Evolutionary conservation across 1,140 invertebrate species (phyloP).

Genomic region (Anastrepha obliqua): DNA sequence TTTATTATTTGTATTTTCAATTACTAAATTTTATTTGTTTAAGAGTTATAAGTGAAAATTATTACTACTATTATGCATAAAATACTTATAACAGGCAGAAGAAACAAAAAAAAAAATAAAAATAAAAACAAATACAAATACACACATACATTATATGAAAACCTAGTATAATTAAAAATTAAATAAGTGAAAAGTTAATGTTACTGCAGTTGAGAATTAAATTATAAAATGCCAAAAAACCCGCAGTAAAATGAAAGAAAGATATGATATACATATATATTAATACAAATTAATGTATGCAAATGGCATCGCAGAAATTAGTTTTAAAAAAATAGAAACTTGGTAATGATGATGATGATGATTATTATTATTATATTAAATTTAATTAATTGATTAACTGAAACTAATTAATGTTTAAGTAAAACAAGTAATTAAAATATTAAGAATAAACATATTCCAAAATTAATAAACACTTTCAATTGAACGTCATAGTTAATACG

Average conservation of each 20-base stretch:
- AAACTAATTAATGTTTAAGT: slow-evolving; percentile 52
- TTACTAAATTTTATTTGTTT: slow-evolving; percentile 22
- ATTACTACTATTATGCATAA: background rate
- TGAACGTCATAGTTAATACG: background rate
- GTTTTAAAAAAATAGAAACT: slow-evolving; percentile 42
- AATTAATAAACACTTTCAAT: slow-evolving; percentile 49
- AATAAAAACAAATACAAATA: background rate
- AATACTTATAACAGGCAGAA: slow-evolving; percentile 30
- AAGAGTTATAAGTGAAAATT: slow-evolving; percentile 25
- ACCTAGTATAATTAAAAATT: slow-evolving; percentile 24
- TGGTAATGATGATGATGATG: slow-evolving; percentile 14
- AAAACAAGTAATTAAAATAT: slow-evolving; percentile 52
- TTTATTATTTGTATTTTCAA: slow-evolving; percentile 38
- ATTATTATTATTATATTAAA: slow-evolving; percentile 41
- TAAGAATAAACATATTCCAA: slow-evolving; percentile 53
- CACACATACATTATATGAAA: slow-evolving; percentile 42
- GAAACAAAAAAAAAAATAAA: background rate
- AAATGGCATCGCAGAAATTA: slow-evolving; percentile 46
- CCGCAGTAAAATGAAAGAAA: slow-evolving; percentile 40
- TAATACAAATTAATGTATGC: slow-evolving; percentile 33
- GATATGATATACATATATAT: slow-evolving; percentile 49
- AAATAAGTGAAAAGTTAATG: slow-evolving; percentile 44
- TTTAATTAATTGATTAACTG: slow-evolving; percentile 51
- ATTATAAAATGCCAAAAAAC: slow-evolving; percentile 49
- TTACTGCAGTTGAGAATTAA: slow-evolving; percentile 50